Evolutionary conservation across 2,113 vertebrate genomes (phyloP).

Genomic region (Poecilia latipinna): DNA sequence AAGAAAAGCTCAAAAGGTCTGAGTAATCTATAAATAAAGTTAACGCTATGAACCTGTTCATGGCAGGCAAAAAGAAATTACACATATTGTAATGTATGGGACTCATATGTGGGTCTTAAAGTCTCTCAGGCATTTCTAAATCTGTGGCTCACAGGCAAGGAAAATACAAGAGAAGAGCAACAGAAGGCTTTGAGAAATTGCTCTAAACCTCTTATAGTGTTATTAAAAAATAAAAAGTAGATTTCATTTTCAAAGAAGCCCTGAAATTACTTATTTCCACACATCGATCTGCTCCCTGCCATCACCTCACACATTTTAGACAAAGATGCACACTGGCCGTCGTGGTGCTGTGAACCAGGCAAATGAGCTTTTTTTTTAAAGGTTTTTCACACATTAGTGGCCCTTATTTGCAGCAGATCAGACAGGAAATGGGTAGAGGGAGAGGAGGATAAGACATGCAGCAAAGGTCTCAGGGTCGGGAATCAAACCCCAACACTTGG

Average conservation of each 20-base stretch:
- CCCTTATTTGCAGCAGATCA: too few relatives aligned
- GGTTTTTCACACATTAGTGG: too few relatives aligned
- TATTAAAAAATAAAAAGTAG: not conserved
- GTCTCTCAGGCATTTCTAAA: conserved; percentile 27
- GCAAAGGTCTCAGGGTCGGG: too few relatives aligned
- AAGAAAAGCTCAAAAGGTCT: conserved; percentile 14
- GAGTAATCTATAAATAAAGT: conserved; percentile 15
- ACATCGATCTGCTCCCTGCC: not conserved
- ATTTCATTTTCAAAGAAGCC: not conserved
- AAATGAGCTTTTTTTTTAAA: not conserved
- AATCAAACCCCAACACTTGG: too few relatives aligned
- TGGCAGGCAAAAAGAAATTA: conserved; percentile 33
- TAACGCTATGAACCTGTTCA: conserved; percentile 25
- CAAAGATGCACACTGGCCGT: not conserved
- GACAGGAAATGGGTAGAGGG: too few relatives aligned
- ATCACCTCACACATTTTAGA: not conserved
- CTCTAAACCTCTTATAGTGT: not conserved
- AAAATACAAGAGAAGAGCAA: not conserved
- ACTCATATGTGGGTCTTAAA: conserved; percentile 28
- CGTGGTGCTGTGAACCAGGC: not conserved
- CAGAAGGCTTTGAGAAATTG: not conserved
- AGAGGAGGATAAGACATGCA: too few relatives aligned
- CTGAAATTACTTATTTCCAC: not conserved
- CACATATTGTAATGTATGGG: conserved; percentile 32
- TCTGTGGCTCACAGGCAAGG: not conserved